Base-by-base conservation (phyloP, 2,797 vertebrate genomes). In the Aldrovandia affinis region DNA sequence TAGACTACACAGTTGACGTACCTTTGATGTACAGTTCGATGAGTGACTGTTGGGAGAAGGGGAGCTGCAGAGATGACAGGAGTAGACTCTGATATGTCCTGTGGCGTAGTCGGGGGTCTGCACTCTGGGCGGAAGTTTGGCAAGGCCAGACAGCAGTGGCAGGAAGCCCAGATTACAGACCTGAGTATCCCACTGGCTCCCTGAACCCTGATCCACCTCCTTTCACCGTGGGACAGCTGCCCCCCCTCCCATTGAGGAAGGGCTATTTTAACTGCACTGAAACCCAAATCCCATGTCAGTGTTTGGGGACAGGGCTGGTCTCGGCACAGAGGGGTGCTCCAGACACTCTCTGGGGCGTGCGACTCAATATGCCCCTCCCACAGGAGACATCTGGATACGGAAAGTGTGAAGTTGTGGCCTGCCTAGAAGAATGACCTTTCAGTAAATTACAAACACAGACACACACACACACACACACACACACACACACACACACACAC, bases 261-360 rank as follows among this genome's bases (percentile, higher is more conserved):
- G 89, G 85, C 89, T 93, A 91, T 93, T 94, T 94, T 92, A 92
- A 94, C 73, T 78, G 65, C 70, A 88, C 89, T 89, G 18, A 84
- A 87, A 81, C 52, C 63, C n/a, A 81, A 80, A 85, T 79, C 89
- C 89, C 83, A 90, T 94, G 94, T 92, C 94, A 93, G 93, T 92
- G 87, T 88, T 78, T 89, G 3, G 84, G 88, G 89, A 92, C 91
- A 90, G 89, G 90, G 80, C 84, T 88, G 91, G 92, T 90, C 91
- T 89, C 87, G 2, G 12, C 2, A n/a, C n/a, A 14, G 61, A 65
- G 61, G n/a, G 61, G 61, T 65, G 61, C 12, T 65, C 61, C 28
- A 33, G 61, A 63, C 88, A 86, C 84, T 90, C 88, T 70, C 61
- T 47, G 75, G 84, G 87, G 90, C 89, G 89, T 84, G 84, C 33